phyloP scores from a whole-genome alignment of 2,797 vertebrate species.

The Apogon talboti region DNA sequence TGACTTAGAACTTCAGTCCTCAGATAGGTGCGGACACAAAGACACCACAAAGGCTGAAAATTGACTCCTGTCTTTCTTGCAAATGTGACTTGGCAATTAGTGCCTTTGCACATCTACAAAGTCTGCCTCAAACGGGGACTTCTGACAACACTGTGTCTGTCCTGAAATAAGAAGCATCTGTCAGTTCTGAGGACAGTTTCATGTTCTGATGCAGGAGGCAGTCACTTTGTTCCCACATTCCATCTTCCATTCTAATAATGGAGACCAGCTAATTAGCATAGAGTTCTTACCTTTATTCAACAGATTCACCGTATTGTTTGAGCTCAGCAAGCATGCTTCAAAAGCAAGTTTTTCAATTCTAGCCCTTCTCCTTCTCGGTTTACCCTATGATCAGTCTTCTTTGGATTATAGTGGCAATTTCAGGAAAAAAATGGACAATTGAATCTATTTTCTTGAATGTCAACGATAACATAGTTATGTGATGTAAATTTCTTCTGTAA shows the following conservation, averaged over 20 bases:
- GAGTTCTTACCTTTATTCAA: conserved; percentile 81
- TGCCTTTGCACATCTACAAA: conserved; percentile 83
- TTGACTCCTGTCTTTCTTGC: conserved; percentile 83
- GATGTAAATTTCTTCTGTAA: conserved; percentile 33
- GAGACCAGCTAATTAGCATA: conserved; percentile 85
- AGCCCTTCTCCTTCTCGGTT: conserved; percentile 60
- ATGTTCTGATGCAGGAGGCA: conserved; percentile 84
- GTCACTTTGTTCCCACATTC: conserved; percentile 83
- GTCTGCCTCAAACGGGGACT: conserved; percentile 83
- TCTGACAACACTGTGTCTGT: conserved; percentile 83
- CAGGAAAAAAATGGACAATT: conserved; percentile 32
- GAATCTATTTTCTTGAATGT: conserved; percentile 32
- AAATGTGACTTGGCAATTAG: conserved; percentile 88
- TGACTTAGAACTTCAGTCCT: conserved; percentile 78
- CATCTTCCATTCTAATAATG: conserved; percentile 85
- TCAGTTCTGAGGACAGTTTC: conserved; percentile 87
- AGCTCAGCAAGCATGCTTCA: conserved; percentile 73
- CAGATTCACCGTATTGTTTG: conserved; percentile 75
- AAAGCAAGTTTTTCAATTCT: conserved; percentile 72
- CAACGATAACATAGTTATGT: conserved; percentile 42
- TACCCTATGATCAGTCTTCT: conserved; percentile 63
- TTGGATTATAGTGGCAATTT: conserved; percentile 63
- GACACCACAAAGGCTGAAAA: conserved; percentile 80
- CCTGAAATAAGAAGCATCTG: conserved; percentile 87
- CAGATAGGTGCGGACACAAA: conserved; percentile 79